These are phyloP conservation scores for Hirtodrosophila histrioides DNA, from an alignment of 2,888 invertebrate genomes.

Conservation along the genomic window DNA sequence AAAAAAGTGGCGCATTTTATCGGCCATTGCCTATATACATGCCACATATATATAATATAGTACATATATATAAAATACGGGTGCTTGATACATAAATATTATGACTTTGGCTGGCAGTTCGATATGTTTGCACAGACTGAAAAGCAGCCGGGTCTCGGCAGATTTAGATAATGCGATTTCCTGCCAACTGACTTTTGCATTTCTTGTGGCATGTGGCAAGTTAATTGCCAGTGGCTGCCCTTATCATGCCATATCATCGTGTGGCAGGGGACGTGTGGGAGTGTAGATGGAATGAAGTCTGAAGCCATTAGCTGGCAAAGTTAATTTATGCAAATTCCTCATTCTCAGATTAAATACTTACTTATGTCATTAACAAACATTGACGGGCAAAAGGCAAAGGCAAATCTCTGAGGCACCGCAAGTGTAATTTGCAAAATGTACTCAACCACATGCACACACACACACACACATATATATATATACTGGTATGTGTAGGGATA, in stretches of 20 bases:
- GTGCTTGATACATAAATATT: background rate
- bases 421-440: conserved; percentile 71
- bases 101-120: conserved; percentile 19
- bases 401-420: conserved; percentile 58
- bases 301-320: conserved; percentile 48
- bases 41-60: conserved; percentile 2
- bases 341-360: conserved; percentile 66
- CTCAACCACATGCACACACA: conserved; percentile 50
- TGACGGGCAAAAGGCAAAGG: conserved; percentile 29
- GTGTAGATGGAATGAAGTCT: conserved; percentile 3
- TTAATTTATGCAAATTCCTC: conserved; percentile 73
- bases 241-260: conserved; percentile 8
- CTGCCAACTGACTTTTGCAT: conserved; percentile 35
- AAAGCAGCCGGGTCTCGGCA: conserved; percentile 24
- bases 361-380: conserved; percentile 72
- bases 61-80: background rate
- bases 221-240: conserved; percentile 27
- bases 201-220: conserved; percentile 29
- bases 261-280: background rate
- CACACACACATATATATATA: conserved; percentile 5
- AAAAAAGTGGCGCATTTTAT: conserved; percentile 40
- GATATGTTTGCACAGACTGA: conserved; percentile 47
- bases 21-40: conserved; percentile 18
- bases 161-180: conserved; percentile 64
- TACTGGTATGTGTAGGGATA: background rate